Conservation (phyloP, 1,140 invertebrate genomes). For the Calephelis nemesis region DNA sequence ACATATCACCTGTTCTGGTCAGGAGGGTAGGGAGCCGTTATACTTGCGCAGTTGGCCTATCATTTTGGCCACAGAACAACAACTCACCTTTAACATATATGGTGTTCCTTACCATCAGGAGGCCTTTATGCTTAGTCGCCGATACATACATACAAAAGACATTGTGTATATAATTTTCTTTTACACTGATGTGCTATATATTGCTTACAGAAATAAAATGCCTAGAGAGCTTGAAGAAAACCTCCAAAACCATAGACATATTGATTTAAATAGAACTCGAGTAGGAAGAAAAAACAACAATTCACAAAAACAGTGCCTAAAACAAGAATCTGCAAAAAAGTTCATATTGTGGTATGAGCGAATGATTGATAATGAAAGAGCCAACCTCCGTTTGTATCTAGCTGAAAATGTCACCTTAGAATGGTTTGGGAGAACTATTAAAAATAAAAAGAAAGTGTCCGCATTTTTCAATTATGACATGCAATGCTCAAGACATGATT, state of each 20-base stretch:
- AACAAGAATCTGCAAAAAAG: conserved; percentile 50
- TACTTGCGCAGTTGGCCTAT: too few relatives aligned
- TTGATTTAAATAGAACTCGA: conserved; percentile 3
- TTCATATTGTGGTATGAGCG: conserved; percentile 69
- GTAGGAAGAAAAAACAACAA: conserved; percentile 28
- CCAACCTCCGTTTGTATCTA: conserved; percentile 69
- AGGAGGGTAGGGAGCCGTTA: too few relatives aligned
- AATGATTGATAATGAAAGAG: conserved; percentile 68
- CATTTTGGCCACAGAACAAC: too few relatives aligned
- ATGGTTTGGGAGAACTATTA: conserved; percentile 81
- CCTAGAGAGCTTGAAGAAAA: conserved; percentile 20
- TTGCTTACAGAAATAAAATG: conserved; percentile 2
- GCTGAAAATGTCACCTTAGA: conserved; percentile 78
- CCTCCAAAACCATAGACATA: conserved; percentile 30
- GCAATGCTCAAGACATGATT: conserved; percentile 68
- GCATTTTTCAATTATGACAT: conserved; percentile 69
- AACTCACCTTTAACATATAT: too few relatives aligned
- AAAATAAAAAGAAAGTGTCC: conserved; percentile 72
- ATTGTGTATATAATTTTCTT: background rate
- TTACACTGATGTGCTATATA: background rate
- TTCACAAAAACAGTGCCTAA: conserved; percentile 36
- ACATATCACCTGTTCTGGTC: too few relatives aligned
- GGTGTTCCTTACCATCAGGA: too few relatives aligned
- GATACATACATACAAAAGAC: too few relatives aligned
- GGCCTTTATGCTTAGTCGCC: too few relatives aligned